A percentile compares a stretch with the other conserved stretches of the same genome.
These are phyloP conservation scores for Eupeodes latifasciatus DNA, from an alignment of 2,888 invertebrate species.

Conservation along the genomic window DNA sequence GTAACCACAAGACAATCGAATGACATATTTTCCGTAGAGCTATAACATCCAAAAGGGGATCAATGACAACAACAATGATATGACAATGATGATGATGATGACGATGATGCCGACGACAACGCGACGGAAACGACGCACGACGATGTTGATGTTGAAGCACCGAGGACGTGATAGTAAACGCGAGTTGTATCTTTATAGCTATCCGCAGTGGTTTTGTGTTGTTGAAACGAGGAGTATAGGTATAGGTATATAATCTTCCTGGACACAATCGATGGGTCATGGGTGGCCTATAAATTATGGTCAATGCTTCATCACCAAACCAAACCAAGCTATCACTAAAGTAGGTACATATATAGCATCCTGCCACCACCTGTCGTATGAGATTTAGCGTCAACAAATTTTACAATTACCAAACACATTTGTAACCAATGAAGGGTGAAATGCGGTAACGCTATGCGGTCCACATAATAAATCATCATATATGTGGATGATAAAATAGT, in stretches of 20 bases:
- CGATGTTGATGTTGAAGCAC: background rate
- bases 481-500: constrained; percentile 27
- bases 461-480: constrained; percentile 72
- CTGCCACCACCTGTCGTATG: constrained; percentile 67
- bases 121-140: constrained; percentile 9
- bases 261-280: constrained; percentile 59
- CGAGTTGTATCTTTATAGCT: constrained; percentile 50
- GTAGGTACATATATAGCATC: background rate
- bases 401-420: constrained; percentile 75
- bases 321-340: background rate
- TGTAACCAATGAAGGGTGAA: constrained; percentile 75
- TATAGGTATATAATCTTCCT: constrained; percentile 35
- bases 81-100: constrained; percentile 7
- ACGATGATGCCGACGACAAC: background rate
- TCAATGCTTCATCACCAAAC: constrained; percentile 19
- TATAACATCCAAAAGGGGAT: constrained; percentile 26
- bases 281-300: constrained; percentile 67
- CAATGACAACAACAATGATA: constrained; percentile 19
- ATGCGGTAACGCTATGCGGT: constrained; percentile 70
- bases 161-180: constrained; percentile 8
- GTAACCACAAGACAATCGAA: constrained; percentile 61
- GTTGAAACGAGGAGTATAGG: background rate
- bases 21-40: constrained; percentile 53
- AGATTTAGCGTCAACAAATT: constrained; percentile 75
- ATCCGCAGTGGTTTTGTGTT: constrained; percentile 58